Evolutionary conservation across 2,113 vertebrate species (phyloP), one percentile per base, ranked within the genome.

Genomic region (Daphoenositta chrysoptera): DNA sequence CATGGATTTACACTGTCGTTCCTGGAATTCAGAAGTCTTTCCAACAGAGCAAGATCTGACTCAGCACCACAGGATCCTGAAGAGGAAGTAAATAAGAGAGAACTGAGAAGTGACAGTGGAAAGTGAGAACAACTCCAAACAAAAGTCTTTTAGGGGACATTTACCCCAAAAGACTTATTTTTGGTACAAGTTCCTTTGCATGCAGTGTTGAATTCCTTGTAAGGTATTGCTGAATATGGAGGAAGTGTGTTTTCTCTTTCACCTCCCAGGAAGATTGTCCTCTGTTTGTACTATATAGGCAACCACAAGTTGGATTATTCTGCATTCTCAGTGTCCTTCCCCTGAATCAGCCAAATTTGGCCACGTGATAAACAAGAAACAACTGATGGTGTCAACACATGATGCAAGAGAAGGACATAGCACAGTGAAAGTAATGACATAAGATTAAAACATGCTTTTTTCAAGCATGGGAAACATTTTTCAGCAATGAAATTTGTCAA

Each of bases 1-100:
- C 98, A 98, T 60, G 98, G 98, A 40, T 86, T 87, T 54, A 77
- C 82, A 18, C 65, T 97, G 44, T 64, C 81, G 90, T 98, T 98
- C 50, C 97, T 94, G n/a, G 95, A 97, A 53, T 95, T 91, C 93
- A 94, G 61, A 70, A 98, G 68, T 26, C 47, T 87, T 22, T 72
- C 40, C 94, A 96, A 42, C 20, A 98, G 90, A 13, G 73, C 73
- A 86, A 94, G 45, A 40, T 96, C 96, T n/a, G 44, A 80, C 1
- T 91, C n/a, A 0, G 26, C 93, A 77, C 94, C 84, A 82, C 98
- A 98, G 45, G 83, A 72, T 66, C 92, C 98, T 92, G 79, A 75
- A 54, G 33, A 94, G 72, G 71, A 93, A 83, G 56, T 31, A 92
- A 95, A 96, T 13, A 88, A 28, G 42, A 87, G 22, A 92, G 22